Evolutionary conservation across 2,888 invertebrate genomes (phyloP).

Genomic region (Papilio protenor): DNA sequence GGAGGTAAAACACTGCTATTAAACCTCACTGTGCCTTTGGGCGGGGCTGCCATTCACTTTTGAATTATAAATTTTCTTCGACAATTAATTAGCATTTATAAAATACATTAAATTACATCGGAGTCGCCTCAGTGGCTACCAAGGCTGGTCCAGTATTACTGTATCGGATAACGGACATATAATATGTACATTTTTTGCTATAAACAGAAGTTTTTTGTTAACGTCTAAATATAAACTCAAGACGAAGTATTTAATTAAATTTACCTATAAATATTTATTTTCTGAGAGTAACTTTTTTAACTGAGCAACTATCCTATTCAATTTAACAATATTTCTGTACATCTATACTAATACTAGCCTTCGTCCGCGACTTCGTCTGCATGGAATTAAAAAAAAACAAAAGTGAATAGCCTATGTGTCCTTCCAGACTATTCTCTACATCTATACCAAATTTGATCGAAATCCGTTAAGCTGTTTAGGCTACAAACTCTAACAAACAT

Average conservation of each 20-base stretch:
- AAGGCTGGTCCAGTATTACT: not conserved
- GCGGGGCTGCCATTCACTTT: not conserved
- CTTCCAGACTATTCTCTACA: too few relatives aligned
- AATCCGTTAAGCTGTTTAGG: too few relatives aligned
- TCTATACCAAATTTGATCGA: too few relatives aligned
- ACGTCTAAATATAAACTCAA: not conserved
- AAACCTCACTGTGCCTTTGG: not conserved
- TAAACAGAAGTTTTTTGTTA: not conserved
- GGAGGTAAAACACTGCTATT: too few relatives aligned
- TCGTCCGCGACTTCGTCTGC: too few relatives aligned
- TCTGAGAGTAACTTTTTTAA: too few relatives aligned
- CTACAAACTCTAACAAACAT: too few relatives aligned
- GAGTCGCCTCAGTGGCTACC: slow-evolving; percentile 2
- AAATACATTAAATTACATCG: not conserved
- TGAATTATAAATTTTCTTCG: not conserved
- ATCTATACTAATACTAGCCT: too few relatives aligned
- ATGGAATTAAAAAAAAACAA: too few relatives aligned
- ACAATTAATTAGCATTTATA: not conserved
- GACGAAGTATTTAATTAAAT: not conserved
- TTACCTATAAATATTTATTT: not conserved
- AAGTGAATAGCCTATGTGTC: too few relatives aligned
- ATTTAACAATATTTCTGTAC: too few relatives aligned
- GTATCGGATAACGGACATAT: slow-evolving; percentile 12
- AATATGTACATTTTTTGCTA: not conserved
- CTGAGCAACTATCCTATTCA: too few relatives aligned